These are phyloP conservation scores for Serrognathus titanus DNA, from an alignment of 2,888 invertebrate species.

Conservation along the genomic window DNA sequence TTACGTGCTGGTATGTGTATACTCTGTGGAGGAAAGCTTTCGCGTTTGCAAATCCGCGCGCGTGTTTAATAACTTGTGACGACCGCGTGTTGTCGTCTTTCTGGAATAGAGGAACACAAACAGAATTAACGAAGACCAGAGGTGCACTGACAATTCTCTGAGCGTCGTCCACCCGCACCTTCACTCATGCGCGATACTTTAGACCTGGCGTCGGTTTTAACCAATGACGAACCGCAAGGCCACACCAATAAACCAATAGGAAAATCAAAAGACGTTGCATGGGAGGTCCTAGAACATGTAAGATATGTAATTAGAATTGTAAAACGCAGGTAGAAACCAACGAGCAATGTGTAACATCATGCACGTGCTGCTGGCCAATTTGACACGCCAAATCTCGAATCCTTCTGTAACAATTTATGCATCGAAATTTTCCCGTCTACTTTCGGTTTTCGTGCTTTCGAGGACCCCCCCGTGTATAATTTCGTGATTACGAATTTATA, in stretches of 20 bases:
- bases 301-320: slow-evolving; percentile 50
- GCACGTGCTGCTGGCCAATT: not conserved
- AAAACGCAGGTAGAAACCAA: slow-evolving; percentile 35
- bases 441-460: too few species aligned
- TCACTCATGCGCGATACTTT: slow-evolving; percentile 43
- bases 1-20: not conserved
- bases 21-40: not conserved
- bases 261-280: slow-evolving; percentile 49
- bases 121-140: slow-evolving; percentile 32
- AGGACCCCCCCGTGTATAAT: too few species aligned
- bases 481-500: too few species aligned
- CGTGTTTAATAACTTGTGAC: not conserved
- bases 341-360: slow-evolving; percentile 1
- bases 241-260: slow-evolving; percentile 47
- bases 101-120: slow-evolving; percentile 25
- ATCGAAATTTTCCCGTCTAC: too few species aligned
- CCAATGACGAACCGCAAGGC: slow-evolving; percentile 46
- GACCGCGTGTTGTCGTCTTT: slow-evolving; percentile 32
- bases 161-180: slow-evolving; percentile 39
- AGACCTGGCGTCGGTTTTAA: slow-evolving; percentile 33
- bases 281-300: slow-evolving; percentile 47
- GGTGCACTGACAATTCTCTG: slow-evolving; percentile 40
- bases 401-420: too few species aligned
- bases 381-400: not conserved
- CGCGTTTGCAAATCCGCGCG: not conserved